These are phyloP conservation scores for Larimichthys polyactis DNA, from an alignment of 2,113 vertebrate species.

Conservation along the genomic window DNA sequence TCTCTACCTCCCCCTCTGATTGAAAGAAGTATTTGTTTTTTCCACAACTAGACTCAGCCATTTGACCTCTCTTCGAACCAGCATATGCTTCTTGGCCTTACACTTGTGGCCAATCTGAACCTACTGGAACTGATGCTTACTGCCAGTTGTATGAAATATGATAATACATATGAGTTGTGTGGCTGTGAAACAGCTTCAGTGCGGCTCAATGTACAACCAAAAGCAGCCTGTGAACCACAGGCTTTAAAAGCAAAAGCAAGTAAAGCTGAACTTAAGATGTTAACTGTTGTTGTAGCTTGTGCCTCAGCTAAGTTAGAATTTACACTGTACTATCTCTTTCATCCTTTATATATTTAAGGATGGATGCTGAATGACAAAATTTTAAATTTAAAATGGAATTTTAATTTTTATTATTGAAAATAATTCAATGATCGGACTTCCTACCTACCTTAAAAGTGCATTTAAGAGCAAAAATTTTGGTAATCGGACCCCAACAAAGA, in stretches of 20 bases:
- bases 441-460: too few relatives aligned
- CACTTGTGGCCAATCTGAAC: conserved; percentile 1
- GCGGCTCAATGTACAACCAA: neutral
- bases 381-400: too few relatives aligned
- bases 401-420: too few relatives aligned
- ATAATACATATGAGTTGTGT: neutral
- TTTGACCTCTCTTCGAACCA: conserved; percentile 32
- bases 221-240: neutral
- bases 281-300: too few relatives aligned
- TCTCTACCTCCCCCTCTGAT: conserved; percentile 57
- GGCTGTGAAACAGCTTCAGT: neutral
- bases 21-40: conserved; percentile 48
- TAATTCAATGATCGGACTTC: too few relatives aligned
- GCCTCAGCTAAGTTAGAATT: too few relatives aligned
- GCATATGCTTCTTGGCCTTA: conserved; percentile 16
- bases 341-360: too few relatives aligned
- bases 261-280: neutral
- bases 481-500: too few relatives aligned
- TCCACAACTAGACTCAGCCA: conserved; percentile 2
- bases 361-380: too few relatives aligned
- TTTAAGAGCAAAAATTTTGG: too few relatives aligned
- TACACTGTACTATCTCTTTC: too few relatives aligned
- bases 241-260: neutral
- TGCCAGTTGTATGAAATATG: conserved; percentile 8
- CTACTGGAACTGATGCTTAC: conserved; percentile 9